These are phyloP conservation scores for Drosophila tristis DNA, from an alignment of 1,140 invertebrate species.

Conservation along the genomic window DNA sequence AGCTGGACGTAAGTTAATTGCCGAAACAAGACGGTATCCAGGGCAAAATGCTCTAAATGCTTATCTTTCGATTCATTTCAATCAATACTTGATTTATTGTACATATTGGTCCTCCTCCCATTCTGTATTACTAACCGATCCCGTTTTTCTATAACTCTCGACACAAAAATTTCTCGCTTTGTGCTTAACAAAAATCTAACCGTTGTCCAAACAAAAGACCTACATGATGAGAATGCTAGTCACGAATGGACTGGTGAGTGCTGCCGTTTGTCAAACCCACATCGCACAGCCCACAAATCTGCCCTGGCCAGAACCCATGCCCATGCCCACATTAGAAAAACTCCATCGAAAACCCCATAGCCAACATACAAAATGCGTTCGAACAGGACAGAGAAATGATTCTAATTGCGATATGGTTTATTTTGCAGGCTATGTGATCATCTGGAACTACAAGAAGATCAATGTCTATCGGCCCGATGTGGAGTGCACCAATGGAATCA, in stretches of 20 bases:
- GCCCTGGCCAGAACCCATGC: constrained; percentile 40
- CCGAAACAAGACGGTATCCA: neutral
- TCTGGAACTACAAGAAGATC: constrained; percentile 93
- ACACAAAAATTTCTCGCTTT: constrained; percentile 67
- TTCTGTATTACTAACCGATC: constrained; percentile 62
- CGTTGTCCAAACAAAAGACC: constrained; percentile 70
- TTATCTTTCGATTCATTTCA: constrained; percentile 44
- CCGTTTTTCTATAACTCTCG: constrained; percentile 59
- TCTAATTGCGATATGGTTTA: neutral
- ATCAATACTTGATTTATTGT: constrained; percentile 46
- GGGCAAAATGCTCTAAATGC: constrained; percentile 13
- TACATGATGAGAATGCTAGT: constrained; percentile 83
- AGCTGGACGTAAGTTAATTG: constrained; percentile 89
- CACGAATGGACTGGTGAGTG: constrained; percentile 84
- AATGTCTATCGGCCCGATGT: constrained; percentile 94
- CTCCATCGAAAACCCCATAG: constrained; percentile 1
- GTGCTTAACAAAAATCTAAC: constrained; percentile 58
- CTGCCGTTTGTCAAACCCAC: constrained; percentile 63
- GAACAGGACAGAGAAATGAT: neutral
- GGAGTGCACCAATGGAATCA: constrained; percentile 96
- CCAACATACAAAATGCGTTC: too few species aligned
- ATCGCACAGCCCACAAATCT: constrained; percentile 68
- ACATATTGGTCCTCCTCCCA: constrained; percentile 43
- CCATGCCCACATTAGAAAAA: constrained; percentile 41
- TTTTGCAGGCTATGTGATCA: constrained; percentile 87